phyloP scores from a whole-genome alignment of 2,888 invertebrate genomes.

The Amaurobius ferox region DNA sequence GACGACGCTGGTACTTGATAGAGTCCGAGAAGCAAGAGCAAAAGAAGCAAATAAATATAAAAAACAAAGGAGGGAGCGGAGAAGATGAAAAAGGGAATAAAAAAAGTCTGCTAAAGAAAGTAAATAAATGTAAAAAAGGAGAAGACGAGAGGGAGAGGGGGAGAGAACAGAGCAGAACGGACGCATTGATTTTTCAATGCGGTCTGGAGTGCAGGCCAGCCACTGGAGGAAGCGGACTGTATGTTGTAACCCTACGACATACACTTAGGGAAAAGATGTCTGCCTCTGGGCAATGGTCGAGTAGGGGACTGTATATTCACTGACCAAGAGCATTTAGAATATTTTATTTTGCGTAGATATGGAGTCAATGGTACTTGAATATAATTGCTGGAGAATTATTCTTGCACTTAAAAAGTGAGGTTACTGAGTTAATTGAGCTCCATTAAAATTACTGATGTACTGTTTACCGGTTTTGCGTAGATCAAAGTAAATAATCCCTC shows the following conservation, averaged over 20 bases:
- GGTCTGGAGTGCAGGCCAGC: slow-evolving; percentile 67
- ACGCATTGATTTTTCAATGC: slow-evolving; percentile 71
- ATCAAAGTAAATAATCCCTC: too few relatives aligned
- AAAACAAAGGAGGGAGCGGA: slow-evolving; percentile 28
- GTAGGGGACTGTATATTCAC: slow-evolving; percentile 51
- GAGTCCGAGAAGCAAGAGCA: slow-evolving; percentile 39
- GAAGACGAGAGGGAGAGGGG: too few relatives aligned
- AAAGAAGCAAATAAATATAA: slow-evolving; percentile 28
- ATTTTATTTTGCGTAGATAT: too few relatives aligned
- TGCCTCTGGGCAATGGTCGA: slow-evolving; percentile 66
- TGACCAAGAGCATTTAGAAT: too few relatives aligned
- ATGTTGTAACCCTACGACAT: slow-evolving; percentile 51
- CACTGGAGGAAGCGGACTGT: slow-evolving; percentile 32
- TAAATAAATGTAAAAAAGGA: slow-evolving; percentile 63
- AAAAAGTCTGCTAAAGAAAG: slow-evolving; percentile 56
- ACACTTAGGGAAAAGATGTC: slow-evolving; percentile 40
- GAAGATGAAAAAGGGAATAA: slow-evolving; percentile 28
- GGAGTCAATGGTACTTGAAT: too few relatives aligned
- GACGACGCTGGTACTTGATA: slow-evolving; percentile 58
- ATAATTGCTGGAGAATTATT: too few relatives aligned
- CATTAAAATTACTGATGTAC: too few relatives aligned
- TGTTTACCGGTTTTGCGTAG: too few relatives aligned
- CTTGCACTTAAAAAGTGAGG: too few relatives aligned
- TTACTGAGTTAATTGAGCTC: too few relatives aligned
- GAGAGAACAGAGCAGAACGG: slow-evolving; percentile 65